Evolutionary conservation across 2,113 vertebrate species (phyloP), one percentile per base, ranked within the genome.

Genomic region (Xiphophorus couchianus): DNA sequence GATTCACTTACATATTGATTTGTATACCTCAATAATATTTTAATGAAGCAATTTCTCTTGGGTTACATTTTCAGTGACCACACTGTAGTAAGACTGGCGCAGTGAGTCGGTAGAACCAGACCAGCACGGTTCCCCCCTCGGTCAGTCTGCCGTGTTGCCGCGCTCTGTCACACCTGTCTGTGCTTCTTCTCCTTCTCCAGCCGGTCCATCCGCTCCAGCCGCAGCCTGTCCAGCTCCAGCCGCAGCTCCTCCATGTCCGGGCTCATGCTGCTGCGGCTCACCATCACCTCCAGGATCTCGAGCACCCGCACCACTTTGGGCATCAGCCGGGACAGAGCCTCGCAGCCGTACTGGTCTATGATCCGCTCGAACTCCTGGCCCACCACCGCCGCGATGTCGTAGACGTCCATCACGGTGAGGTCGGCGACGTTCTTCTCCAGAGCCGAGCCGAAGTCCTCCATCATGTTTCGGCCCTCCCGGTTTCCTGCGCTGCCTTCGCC

Each of bases 361-460:
- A 99, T 96, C 71, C 97, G 94, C 95, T 99, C 97, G 83, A 99
- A 98, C 95, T 99, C 97, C 88, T 98, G 97, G 74, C 97, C 97
- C 91, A 99, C 97, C 76, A 96, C 94, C 51, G 97, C 96, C 63
- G 97, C 97, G 85, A 99, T 97, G 88, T 98, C 97, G 81, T 99
- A 99, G 74, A 99, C 97, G 89, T 99, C 97, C 96, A 97, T 98
- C 66, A 98, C 97, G 12, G 96, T 98, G 89, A 98, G 94, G 88
- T 99, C 97, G 11, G 96, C 95, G 92, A 95, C 97, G 86, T 97
- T 96, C 89, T 98, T 98, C 91, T 97, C 97, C 95, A 98, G 94
- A 78, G 94, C 96, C 78, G 97, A 87, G 1, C 87, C 94, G 80
- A 93, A 85, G 69, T 93, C 93, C 89, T 95, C 94, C 96, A 96